Conservation (phyloP, 2,797 vertebrate species). For the Chelmon rostratus region DNA sequence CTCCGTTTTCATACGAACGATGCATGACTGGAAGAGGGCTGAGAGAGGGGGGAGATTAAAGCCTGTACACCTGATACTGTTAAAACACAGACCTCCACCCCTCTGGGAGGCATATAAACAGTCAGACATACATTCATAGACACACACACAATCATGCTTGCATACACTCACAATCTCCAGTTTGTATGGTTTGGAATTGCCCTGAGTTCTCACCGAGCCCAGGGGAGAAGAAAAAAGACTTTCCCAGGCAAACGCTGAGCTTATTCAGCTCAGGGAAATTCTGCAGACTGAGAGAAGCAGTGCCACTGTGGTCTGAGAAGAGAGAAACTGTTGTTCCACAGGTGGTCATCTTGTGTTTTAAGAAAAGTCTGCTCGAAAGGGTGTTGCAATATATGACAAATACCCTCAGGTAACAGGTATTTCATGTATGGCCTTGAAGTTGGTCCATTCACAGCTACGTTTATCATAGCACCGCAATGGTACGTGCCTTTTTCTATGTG, state of each 20-base stretch:
- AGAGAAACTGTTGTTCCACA: slow-evolving; percentile 50
- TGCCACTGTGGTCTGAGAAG: slow-evolving; percentile 54
- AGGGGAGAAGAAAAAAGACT: slow-evolving; percentile 64
- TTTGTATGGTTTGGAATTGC: slow-evolving; percentile 80
- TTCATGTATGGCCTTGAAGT: slow-evolving; percentile 12
- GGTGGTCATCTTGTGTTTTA: slow-evolving; percentile 42
- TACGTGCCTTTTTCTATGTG: slow-evolving; percentile 8
- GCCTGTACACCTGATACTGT: slow-evolving; percentile 82
- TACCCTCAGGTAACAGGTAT: background rate
- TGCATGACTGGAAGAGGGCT: slow-evolving; percentile 58
- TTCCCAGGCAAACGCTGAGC: slow-evolving; percentile 76
- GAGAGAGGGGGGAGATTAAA: slow-evolving; percentile 65
- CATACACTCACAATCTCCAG: slow-evolving; percentile 68
- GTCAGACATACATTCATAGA: slow-evolving; percentile 63
- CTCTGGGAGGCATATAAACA: slow-evolving; percentile 69
- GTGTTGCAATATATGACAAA: background rate
- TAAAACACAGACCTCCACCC: slow-evolving; percentile 79
- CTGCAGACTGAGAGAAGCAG: slow-evolving; percentile 46
- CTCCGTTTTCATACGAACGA: slow-evolving; percentile 63
- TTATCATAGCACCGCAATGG: slow-evolving; percentile 15
- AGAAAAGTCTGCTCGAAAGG: background rate
- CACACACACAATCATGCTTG: slow-evolving; percentile 44
- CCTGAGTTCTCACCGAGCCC: slow-evolving; percentile 73
- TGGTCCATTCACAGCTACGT: slow-evolving; percentile 16
- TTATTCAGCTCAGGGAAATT: slow-evolving; percentile 73